These are phyloP conservation scores for Dolichopus griseipennis DNA, from an alignment of 2,888 invertebrate species.

Conservation along the genomic window DNA sequence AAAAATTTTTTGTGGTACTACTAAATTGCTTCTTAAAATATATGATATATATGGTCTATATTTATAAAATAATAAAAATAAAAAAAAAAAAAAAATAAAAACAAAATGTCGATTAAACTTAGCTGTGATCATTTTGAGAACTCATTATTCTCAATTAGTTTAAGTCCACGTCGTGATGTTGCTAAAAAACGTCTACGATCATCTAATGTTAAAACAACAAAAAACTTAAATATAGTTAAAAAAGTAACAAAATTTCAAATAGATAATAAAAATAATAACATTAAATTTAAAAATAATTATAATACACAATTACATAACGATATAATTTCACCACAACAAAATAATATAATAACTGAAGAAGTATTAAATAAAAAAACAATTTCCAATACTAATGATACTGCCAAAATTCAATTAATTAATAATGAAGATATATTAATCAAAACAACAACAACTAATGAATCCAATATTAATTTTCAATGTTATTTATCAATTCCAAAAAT, in stretches of 20 bases:
- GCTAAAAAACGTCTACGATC: conserved; percentile 23
- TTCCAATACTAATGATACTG: not conserved
- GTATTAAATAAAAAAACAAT: not conserved
- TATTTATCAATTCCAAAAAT: not conserved
- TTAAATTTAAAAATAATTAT: too few relatives aligned
- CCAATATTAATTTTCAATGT: not conserved
- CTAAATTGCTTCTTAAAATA: too few relatives aligned
- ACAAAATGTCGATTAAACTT: conserved; percentile 24
- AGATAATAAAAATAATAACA: not conserved
- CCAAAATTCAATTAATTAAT: conserved; percentile 17
- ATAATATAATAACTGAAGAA: too few relatives aligned
- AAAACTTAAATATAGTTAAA: not conserved
- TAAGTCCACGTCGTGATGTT: conserved; percentile 25
- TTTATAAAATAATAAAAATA: not conserved
- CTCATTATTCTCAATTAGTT: conserved; percentile 19
- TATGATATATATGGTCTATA: too few relatives aligned
- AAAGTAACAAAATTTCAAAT: not conserved
- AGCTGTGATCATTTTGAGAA: conserved; percentile 21
- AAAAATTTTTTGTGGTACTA: too few relatives aligned
- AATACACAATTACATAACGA: too few relatives aligned
- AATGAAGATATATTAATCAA: conserved; percentile 9
- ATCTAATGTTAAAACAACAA: conserved; percentile 12
- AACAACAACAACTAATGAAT: conserved; percentile 6
- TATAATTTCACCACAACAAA: too few relatives aligned
- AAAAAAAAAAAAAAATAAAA: not conserved